Evolutionary conservation across 2,888 invertebrate species (phyloP).

Genomic region (Leptinotarsa peninsularis): DNA sequence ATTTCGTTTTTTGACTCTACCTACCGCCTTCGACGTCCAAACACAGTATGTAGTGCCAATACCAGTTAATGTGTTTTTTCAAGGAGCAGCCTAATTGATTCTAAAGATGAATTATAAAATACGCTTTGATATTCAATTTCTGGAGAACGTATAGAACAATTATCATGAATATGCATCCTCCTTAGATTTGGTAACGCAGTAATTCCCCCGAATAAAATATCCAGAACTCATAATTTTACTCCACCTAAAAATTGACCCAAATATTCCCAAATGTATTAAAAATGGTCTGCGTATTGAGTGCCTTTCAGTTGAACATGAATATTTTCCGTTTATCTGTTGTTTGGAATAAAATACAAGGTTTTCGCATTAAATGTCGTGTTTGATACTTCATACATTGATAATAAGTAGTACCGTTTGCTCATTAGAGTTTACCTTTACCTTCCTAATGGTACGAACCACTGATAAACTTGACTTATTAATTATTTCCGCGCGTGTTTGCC

Average conservation of each 20-base stretch:
- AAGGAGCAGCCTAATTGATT: too few species aligned
- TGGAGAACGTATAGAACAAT: too few species aligned
- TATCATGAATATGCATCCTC: too few species aligned
- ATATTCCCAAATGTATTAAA: not conserved
- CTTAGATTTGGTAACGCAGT: too few species aligned
- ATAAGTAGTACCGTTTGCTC: not conserved
- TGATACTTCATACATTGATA: not conserved
- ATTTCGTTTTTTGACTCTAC: too few species aligned
- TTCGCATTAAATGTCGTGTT: not conserved
- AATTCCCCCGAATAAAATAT: too few species aligned
- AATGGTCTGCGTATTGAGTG: not conserved
- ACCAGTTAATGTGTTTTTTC: too few species aligned
- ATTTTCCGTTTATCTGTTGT: conserved; percentile 2
- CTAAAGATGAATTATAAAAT: too few species aligned
- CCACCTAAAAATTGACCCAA: not conserved
- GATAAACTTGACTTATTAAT: not conserved
- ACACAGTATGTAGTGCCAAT: too few species aligned
- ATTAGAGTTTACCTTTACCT: not conserved
- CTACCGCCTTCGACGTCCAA: too few species aligned
- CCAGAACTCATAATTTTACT: not conserved
- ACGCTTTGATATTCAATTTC: too few species aligned
- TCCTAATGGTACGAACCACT: not conserved
- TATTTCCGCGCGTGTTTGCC: not conserved
- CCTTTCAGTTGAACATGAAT: not conserved
- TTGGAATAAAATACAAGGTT: conserved; percentile 9